Percentiles rank a stretch among this genome's conserved stretches.
Evolutionary conservation across 1,140 invertebrate genomes (phyloP).

Genomic region (Aphidius gifuensis): DNA sequence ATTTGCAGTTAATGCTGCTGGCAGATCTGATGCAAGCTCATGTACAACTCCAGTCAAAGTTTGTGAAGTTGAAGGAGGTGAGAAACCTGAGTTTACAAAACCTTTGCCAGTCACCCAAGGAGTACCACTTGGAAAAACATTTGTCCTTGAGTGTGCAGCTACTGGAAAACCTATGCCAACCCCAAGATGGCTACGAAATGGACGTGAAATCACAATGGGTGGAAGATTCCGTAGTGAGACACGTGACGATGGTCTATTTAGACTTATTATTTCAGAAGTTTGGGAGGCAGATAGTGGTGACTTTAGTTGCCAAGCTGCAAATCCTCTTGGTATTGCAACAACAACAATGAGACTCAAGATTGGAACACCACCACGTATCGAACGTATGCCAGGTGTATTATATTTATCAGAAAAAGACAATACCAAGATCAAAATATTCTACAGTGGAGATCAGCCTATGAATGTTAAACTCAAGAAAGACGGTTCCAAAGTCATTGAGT

Average conservation of each 20-base stretch:
- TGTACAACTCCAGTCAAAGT: constrained; percentile 84
- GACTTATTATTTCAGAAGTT: constrained; percentile 87
- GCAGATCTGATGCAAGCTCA: constrained; percentile 83
- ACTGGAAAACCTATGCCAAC: constrained; percentile 87
- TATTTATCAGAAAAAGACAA: constrained; percentile 92
- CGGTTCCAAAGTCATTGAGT: constrained; percentile 73
- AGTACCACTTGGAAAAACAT: constrained; percentile 83
- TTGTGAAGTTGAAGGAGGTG: constrained; percentile 82
- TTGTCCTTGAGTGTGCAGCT: constrained; percentile 83
- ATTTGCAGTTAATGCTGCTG: constrained; percentile 78
- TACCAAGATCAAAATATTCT: constrained; percentile 91
- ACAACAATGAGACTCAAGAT: constrained; percentile 86
- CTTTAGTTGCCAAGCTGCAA: constrained; percentile 93
- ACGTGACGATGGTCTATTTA: constrained; percentile 78
- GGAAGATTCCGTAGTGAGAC: constrained; percentile 72
- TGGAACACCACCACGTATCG: constrained; percentile 88
- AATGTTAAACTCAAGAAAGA: constrained; percentile 80
- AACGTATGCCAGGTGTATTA: constrained; percentile 84
- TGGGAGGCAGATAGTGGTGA: constrained; percentile 90
- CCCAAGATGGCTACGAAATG: constrained; percentile 90
- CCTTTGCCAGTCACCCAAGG: constrained; percentile 72
- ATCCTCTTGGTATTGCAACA: constrained; percentile 84
- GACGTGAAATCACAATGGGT: constrained; percentile 74
- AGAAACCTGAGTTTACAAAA: constrained; percentile 89
- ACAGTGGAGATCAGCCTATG: constrained; percentile 89